Conservation (phyloP, 2,888 invertebrate genomes). For the Stenchaetothrips biformis region DNA sequence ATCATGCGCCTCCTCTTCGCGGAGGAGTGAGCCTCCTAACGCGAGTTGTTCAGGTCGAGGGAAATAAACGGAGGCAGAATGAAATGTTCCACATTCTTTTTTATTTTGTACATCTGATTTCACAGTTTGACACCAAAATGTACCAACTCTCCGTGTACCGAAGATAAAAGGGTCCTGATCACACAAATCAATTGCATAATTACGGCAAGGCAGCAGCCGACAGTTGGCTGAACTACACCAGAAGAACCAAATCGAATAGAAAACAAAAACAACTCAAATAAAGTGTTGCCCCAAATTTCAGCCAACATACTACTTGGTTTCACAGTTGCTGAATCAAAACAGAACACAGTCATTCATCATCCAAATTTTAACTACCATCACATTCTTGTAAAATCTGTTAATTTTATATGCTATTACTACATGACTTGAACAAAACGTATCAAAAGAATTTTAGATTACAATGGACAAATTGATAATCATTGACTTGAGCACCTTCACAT, state of each 20-base stretch:
- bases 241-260: neutral
- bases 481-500: neutral
- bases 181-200: neutral
- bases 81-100: conserved; percentile 12
- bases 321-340: neutral
- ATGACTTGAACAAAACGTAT: conserved; percentile 8
- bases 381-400: neutral
- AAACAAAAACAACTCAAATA: neutral
- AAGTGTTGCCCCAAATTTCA: too few species aligned
- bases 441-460: neutral
- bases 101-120: conserved; percentile 7
- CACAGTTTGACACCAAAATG: neutral
- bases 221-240: neutral
- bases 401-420: neutral
- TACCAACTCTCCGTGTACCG: neutral
- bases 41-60: neutral
- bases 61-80: neutral
- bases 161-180: neutral
- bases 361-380: neutral
- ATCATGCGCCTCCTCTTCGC: neutral
- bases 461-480: neutral
- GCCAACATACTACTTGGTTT: too few species aligned
- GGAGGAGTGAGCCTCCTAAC: neutral
- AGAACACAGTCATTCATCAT: neutral
- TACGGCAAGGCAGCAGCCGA: neutral